A percentile compares a stretch with the other conserved stretches of the same genome.
These are phyloP conservation scores for Oxycera nigricornis DNA, from an alignment of 2,888 invertebrate genomes.

Conservation along the genomic window DNA sequence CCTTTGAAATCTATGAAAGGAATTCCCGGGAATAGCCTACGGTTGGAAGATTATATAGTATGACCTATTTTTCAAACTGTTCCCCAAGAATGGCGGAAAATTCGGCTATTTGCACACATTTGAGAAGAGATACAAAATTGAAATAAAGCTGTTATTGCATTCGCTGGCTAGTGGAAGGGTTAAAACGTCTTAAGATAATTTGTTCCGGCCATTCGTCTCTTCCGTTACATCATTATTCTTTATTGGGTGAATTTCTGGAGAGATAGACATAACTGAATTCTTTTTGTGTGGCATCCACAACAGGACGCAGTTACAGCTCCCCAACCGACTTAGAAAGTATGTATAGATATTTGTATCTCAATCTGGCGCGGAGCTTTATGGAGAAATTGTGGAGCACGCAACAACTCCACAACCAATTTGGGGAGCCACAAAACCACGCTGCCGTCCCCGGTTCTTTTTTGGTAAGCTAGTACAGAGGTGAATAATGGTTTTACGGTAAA, in stretches of 20 bases:
- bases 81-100: no score
- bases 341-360: no score
- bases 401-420: constrained; percentile 6
- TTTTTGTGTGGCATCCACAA: neutral
- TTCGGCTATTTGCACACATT: no score
- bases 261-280: constrained; percentile 26
- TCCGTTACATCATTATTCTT: constrained; percentile 23
- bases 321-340: neutral
- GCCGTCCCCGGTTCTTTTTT: neutral
- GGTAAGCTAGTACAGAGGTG: neutral
- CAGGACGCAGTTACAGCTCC: neutral
- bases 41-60: no score
- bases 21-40: no score
- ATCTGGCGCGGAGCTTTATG: neutral
- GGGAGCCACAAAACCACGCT: neutral
- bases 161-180: neutral
- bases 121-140: no score
- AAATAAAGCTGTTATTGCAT: no score
- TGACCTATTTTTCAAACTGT: no score
- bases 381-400: neutral
- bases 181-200: neutral
- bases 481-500: constrained; percentile 25
- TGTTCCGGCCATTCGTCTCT: neutral
- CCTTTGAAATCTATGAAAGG: no score
- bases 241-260: neutral